Base-by-base conservation (phyloP, 2,888 invertebrate genomes). In the Drosophila putrida region DNA sequence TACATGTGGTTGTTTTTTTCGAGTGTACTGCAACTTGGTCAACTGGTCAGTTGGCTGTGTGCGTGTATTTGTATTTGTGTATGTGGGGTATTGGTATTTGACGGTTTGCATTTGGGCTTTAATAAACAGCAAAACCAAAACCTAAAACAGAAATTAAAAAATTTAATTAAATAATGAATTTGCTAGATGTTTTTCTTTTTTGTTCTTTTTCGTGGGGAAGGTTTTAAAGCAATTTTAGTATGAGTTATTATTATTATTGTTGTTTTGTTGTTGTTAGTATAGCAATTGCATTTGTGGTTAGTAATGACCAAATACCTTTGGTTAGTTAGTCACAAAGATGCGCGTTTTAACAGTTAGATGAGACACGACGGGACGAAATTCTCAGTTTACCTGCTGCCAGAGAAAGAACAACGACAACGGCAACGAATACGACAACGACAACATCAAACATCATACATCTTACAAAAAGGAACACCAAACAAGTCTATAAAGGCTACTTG, bases 51-150 rank as follows among this genome's bases (percentile, higher is more conserved):
- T 64, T 58, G 41, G 59, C 33, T 73, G 58, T 63, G 59, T 74
- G 68, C 86, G 66, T 71, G 70, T 44, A 50, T 63, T 41, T 70
- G 10, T 65, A 38, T 61, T n/a, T 55, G 55, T 69, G 63, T 39
- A 57, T 86, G 72, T 78, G 68, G 82, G 71, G 57, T 63, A 55
- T 47, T 80, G 68, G 67, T 82, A 69, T 80, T 68, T 86, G 89
- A 70, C 66, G 78, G 72, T 78, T 80, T 80, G 81, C 61, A 53
- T 61, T 54, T 79, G 74, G 80, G 25, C 68, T 77, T 88, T 85
- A 89, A 78, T 89, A 87, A 76, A 87, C 89, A 76, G 90, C 88
- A 87, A 87, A 90, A 80, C 83, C 88, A 76, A 86, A 84, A 90
- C 88, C 90, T 90, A 90, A 81, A 90, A 80, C 80, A 73, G 75